Conservation (phyloP, 2,888 invertebrate genomes). For the Leptopilina myrica region DNA sequence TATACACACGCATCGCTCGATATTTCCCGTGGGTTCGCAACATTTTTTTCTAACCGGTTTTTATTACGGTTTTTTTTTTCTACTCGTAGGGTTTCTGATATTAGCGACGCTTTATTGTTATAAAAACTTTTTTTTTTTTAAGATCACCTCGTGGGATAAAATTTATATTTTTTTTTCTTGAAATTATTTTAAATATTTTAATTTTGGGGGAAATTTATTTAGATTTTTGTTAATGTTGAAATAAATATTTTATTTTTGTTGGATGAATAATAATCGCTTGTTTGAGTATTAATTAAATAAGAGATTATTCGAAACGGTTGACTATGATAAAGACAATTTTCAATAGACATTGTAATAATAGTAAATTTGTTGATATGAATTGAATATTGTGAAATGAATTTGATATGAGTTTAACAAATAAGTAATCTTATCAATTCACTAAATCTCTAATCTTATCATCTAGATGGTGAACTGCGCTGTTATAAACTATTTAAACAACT, state of each 20-base stretch:
- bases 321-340: neutral
- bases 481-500: conserved; percentile 39
- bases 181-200: conserved; percentile 3
- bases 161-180: neutral
- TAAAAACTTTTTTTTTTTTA: neutral
- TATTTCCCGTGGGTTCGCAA: conserved; percentile 13
- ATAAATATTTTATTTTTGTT: too few relatives aligned
- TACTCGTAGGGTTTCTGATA: neutral
- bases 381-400: conserved; percentile 21
- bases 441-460: conserved; percentile 40
- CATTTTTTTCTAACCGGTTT: conserved; percentile 20
- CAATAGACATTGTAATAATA: conserved; percentile 5
- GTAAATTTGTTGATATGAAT: conserved; percentile 25
- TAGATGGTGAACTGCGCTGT: conserved; percentile 17
- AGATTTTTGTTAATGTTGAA: too few relatives aligned
- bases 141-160: neutral
- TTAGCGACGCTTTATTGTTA: conserved; percentile 27
- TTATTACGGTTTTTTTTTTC: neutral
- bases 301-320: neutral
- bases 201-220: neutral
- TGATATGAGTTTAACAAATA: conserved; percentile 24
- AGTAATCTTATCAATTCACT: conserved; percentile 35
- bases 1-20: conserved; percentile 17
- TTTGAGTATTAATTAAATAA: neutral
- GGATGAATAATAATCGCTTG: too few relatives aligned